Conservation (phyloP, 2,888 invertebrate genomes). For the Drosophila mettleri region DNA sequence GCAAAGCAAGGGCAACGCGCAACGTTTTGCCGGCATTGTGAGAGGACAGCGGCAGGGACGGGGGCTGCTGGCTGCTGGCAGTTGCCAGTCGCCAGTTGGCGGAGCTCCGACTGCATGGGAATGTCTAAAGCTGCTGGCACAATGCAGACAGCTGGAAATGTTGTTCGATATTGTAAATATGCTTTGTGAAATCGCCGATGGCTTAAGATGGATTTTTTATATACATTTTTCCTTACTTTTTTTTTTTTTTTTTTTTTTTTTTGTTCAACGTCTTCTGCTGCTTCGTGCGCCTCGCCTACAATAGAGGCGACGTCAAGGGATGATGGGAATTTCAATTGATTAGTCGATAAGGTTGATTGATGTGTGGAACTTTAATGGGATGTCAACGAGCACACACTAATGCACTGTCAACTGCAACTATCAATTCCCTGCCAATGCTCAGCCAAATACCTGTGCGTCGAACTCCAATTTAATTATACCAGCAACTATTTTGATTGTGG, state of each 20-base stretch:
- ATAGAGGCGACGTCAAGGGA: slow-evolving; percentile 5
- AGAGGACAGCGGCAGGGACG: neutral
- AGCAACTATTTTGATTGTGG: neutral
- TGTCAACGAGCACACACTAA: slow-evolving; percentile 15
- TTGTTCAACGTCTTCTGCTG: neutral
- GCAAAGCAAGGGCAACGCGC: slow-evolving; percentile 31
- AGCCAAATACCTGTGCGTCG: neutral
- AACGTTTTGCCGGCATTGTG: slow-evolving; percentile 4
- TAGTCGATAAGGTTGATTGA: slow-evolving; percentile 69
- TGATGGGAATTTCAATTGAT: slow-evolving; percentile 60
- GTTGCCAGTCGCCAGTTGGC: neutral
- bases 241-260: slow-evolving; percentile 16
- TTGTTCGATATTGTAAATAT: slow-evolving; percentile 66
- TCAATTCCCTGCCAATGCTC: neutral
- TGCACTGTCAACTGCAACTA: slow-evolving; percentile 17
- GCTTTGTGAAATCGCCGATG: slow-evolving; percentile 58
- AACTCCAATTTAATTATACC: neutral
- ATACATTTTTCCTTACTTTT: too few species aligned
- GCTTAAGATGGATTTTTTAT: slow-evolving; percentile 66
- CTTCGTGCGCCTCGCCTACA: neutral
- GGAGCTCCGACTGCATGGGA: slow-evolving; percentile 51
- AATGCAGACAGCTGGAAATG: slow-evolving; percentile 72
- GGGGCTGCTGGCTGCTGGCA: neutral
- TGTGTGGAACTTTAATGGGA: slow-evolving; percentile 28
- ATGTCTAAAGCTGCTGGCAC: slow-evolving; percentile 64